phyloP scores from a whole-genome alignment of 2,888 invertebrate genomes.

The Endotricha flammealis region DNA sequence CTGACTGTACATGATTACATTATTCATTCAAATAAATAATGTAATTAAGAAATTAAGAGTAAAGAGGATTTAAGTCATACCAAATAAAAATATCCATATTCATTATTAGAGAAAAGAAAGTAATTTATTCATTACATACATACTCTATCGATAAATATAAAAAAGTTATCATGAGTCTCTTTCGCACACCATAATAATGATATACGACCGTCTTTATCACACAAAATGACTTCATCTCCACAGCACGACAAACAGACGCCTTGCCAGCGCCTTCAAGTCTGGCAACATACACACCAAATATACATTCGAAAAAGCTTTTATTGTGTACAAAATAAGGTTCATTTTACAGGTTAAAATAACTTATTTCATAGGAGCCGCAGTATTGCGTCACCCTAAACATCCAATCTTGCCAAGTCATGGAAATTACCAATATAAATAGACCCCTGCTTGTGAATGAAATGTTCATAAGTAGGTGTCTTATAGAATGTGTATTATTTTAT shows the following conservation, averaged over 20 bases:
- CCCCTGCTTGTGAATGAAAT: constrained; percentile 17
- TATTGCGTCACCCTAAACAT: constrained; percentile 43
- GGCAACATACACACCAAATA: constrained; percentile 27
- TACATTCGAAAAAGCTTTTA: constrained; percentile 15
- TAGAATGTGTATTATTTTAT: constrained; percentile 28
- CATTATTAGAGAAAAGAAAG: too few species aligned
- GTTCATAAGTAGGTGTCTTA: constrained; percentile 13
- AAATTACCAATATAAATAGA: constrained; percentile 31
- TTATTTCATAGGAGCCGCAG: constrained; percentile 29
- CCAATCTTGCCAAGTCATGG: constrained; percentile 38
- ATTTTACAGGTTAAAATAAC: constrained; percentile 16
- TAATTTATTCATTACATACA: too few species aligned
- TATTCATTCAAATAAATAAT: too few species aligned
- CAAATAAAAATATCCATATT: too few species aligned
- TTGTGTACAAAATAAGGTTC: constrained; percentile 6
- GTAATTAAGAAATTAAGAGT: too few species aligned
- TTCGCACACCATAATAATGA: constrained; percentile 2
- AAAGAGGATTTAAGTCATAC: too few species aligned
- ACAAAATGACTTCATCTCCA: constrained; percentile 30
- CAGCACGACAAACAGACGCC: constrained; percentile 32
- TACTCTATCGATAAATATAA: constrained; percentile 15
- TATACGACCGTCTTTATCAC: constrained; percentile 11
- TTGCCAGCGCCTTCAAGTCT: constrained; percentile 40
- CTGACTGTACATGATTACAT: too few species aligned
- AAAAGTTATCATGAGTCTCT: constrained; percentile 6